Percentiles rank a stretch among this genome's conserved stretches.
Evolutionary conservation across 1,140 invertebrate genomes (phyloP).

Genomic region (Bombus vancouverensis): DNA sequence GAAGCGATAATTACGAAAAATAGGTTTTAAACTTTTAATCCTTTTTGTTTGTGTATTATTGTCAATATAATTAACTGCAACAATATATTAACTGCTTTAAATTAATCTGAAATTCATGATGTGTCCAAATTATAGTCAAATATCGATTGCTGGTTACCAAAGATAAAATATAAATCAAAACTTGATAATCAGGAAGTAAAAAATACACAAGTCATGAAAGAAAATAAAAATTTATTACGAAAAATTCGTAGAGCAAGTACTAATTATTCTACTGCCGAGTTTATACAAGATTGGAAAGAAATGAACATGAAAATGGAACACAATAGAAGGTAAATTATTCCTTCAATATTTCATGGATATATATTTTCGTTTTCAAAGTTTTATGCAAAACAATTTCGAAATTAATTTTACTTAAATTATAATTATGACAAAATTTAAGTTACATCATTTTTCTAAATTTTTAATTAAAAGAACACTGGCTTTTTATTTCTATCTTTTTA

Average conservation of each 20-base stretch:
- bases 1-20: too few relatives aligned
- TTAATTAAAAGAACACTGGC: neutral
- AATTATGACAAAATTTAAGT: neutral
- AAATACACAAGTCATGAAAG: constrained; percentile 47
- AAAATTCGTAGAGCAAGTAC: constrained; percentile 53
- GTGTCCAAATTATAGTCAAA: constrained; percentile 61
- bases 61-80: too few relatives aligned
- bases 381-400: neutral
- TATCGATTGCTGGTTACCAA: constrained; percentile 72
- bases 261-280: constrained; percentile 58
- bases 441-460: neutral
- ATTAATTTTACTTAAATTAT: neutral
- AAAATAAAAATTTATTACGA: constrained; percentile 66
- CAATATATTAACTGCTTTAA: neutral
- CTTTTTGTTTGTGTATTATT: too few relatives aligned
- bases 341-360: neutral
- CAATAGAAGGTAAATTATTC: constrained; percentile 19
- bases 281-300: constrained; percentile 66
- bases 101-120: neutral
- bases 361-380: neutral
- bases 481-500: neutral
- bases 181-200: constrained; percentile 15
- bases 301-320: constrained; percentile 11
- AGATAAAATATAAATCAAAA: constrained; percentile 34
- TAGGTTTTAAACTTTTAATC: too few relatives aligned